A percentile compares a stretch with the other conserved stretches of the same genome.
phyloP scores from a whole-genome alignment of 2,113 vertebrate genomes.

The Trichomycterus rosablanca region DNA sequence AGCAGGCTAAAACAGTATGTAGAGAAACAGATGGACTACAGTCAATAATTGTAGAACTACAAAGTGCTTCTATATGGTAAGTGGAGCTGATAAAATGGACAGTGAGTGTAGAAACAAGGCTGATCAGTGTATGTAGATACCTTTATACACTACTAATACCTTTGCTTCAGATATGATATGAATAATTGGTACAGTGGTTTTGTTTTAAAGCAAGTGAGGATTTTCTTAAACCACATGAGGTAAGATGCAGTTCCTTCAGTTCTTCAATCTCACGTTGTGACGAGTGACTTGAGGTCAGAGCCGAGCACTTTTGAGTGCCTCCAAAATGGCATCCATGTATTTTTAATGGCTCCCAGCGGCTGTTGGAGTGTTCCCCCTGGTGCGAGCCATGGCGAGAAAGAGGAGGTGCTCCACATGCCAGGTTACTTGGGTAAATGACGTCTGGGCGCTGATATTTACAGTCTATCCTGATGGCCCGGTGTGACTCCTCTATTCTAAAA shows the following conservation, averaged over 20 bases:
- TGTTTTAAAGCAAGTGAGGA: no score
- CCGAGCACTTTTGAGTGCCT: conserved; percentile 25
- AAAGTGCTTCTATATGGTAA: no score
- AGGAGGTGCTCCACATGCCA: conserved; percentile 20
- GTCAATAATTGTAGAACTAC: no score
- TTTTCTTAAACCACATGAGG: no score
- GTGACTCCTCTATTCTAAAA: conserved; percentile 41
- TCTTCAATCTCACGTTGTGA: conserved; percentile 9
- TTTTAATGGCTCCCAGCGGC: conserved; percentile 40
- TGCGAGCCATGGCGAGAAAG: conserved; percentile 1
- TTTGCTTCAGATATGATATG: no score
- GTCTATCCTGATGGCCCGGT: conserved; percentile 19
- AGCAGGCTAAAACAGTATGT: no score
- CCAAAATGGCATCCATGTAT: conserved; percentile 44
- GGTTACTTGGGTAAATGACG: neutral
- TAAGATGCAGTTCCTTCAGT: neutral
- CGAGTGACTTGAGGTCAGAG: conserved; percentile 10
- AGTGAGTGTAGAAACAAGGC: no score
- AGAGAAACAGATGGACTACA: no score
- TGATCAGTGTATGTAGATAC: no score
- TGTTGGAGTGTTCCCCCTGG: conserved; percentile 6
- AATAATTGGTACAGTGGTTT: no score
- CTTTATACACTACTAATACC: no score
- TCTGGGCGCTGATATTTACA: conserved; percentile 40
- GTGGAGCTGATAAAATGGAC: no score